Base-by-base conservation (phyloP, 2,797 vertebrate species). In the Sebastes melanostomus region DNA sequence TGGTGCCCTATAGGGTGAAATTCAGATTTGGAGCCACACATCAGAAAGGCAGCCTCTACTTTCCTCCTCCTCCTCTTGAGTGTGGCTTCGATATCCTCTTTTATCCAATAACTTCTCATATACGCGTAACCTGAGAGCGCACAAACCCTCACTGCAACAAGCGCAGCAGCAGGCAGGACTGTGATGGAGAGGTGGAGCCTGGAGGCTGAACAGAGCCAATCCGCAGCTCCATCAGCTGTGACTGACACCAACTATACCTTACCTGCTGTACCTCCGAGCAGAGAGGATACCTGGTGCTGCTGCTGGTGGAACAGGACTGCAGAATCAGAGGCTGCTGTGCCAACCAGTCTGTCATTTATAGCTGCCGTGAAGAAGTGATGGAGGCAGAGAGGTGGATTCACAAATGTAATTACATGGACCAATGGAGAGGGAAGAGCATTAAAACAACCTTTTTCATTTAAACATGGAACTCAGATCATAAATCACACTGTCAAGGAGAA, bases 91-190 rank as follows among this genome's bases (percentile, higher is more conserved):
- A 7, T 80, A 18, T 82, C 69, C 73, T 80, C 54, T 61, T 38
- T 14, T 38, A 38, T 83, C 81, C 84, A 86, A 38, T 87, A 95
- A 95, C 92, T 95, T 95, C 78, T 76, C 4, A 16, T 42, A 81
- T 14, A 38, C 73, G 89, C 87, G 85, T 87, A 92, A 88, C 86
- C 81, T 5, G 88, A 90, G 86, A 94, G 91, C 93, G 92, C 90
- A 79, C 83, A 75, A 70, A 81, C 68, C 82, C 56, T 80, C 77
- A 85, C 94, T 82, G 94, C 94, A 94, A 89, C 90, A 81, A 86
- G 91, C 89, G 75, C 90, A 86, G 90, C 82, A 38, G 42, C 80
- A 29, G 81, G 87, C 82, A 82, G 78, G 82, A 72, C 85, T 91
- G 83, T 16, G 80, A 4, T 6, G 62, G 62, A 67, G 88, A 84